Evolutionary conservation across 2,888 invertebrate species (phyloP).

Genomic region (Gisinianus flammeolus): DNA sequence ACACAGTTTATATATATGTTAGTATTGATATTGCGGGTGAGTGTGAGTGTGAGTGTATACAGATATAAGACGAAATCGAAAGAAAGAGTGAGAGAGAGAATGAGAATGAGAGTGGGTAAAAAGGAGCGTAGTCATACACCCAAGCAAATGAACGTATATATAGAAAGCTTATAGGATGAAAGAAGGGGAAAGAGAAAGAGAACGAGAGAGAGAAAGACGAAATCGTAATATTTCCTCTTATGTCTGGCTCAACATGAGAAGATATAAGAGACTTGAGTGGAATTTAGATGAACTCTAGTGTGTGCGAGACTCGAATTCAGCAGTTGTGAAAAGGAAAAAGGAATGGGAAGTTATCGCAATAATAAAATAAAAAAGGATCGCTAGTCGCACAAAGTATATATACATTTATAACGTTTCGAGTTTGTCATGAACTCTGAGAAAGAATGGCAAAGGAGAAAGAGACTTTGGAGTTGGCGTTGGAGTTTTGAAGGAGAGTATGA

Average conservation of each 20-base stretch:
- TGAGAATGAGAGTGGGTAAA: not conserved
- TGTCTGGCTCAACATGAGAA: not conserved
- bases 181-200: not conserved
- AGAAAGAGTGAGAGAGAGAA: not conserved
- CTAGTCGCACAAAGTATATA: conserved; percentile 3
- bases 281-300: conserved; percentile 36
- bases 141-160: not conserved
- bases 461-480: too few species aligned
- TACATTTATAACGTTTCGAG: not conserved
- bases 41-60: too few species aligned
- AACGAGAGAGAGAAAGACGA: not conserved
- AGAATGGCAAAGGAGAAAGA: too few species aligned
- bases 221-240: conserved; percentile 17
- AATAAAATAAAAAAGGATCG: conserved; percentile 42
- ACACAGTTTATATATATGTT: too few species aligned
- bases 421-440: too few species aligned
- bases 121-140: not conserved
- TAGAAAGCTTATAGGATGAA: conserved; percentile 2
- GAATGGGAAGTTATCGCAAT: conserved; percentile 42
- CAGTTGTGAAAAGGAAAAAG: conserved; percentile 43
- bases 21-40: not conserved
- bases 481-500: too few species aligned
- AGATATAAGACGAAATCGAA: too few species aligned
- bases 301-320: conserved; percentile 29
- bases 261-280: conserved; percentile 38